phyloP scores from a whole-genome alignment of 2,113 vertebrate genomes.

The Osmerus eperlanus region DNA sequence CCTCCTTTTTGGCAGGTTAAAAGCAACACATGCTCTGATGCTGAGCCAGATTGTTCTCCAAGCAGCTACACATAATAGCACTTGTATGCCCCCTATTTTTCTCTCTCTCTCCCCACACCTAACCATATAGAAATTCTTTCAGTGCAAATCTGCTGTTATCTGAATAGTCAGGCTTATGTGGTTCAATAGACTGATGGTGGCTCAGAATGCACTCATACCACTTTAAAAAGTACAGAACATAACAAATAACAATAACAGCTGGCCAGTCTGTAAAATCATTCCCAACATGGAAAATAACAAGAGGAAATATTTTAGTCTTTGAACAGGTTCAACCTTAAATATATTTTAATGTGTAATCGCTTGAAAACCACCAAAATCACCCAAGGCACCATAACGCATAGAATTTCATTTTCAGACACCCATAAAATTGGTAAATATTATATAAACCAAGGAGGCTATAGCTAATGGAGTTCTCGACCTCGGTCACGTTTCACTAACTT shows the following conservation, averaged over 20 bases:
- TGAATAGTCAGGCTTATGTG: constrained; percentile 7
- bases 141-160: constrained; percentile 41
- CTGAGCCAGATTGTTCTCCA: constrained; percentile 53
- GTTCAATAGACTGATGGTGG: not conserved
- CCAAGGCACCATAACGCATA: too few relatives aligned
- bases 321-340: too few relatives aligned
- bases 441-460: not conserved
- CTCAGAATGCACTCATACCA: too few relatives aligned
- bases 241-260: not conserved
- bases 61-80: constrained; percentile 36
- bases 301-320: not conserved
- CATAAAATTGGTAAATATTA: not conserved
- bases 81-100: constrained; percentile 44
- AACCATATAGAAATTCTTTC: constrained; percentile 43
- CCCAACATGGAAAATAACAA: not conserved
- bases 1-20: constrained; percentile 42
- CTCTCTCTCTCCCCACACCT: constrained; percentile 30
- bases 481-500: constrained; percentile 45
- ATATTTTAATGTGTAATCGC: too few relatives aligned
- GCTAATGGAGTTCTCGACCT: constrained; percentile 35
- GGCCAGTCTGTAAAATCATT: not conserved
- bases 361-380: too few relatives aligned
- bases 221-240: not conserved
- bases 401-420: not conserved
- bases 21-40: constrained; percentile 21